Percentiles rank a stretch among this genome's conserved stretches.
Evolutionary conservation across 2,113 vertebrate species (phyloP).

Genomic region (Anguilla japonica): DNA sequence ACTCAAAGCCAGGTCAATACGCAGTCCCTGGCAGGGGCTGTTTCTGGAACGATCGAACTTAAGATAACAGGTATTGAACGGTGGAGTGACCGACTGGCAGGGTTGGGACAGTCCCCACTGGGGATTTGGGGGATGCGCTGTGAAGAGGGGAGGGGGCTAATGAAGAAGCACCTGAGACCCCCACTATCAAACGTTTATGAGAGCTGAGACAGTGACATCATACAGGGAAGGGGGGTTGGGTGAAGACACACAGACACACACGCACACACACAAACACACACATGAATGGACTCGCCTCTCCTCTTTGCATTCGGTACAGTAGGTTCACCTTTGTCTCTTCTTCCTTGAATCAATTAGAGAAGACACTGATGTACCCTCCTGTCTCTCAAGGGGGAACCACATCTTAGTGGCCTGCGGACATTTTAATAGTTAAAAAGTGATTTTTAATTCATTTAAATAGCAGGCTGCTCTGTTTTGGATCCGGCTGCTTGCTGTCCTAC

Average conservation of each 20-base stretch:
- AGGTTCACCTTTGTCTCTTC: neutral
- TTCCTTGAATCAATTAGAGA: neutral
- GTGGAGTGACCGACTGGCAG: neutral
- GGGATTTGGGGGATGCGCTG: too few species aligned
- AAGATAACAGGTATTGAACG: neutral
- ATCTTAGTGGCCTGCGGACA: neutral
- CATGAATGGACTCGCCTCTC: neutral
- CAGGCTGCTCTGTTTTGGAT: neutral
- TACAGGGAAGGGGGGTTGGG: neutral
- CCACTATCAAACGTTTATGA: neutral
- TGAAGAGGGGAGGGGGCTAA: too few species aligned
- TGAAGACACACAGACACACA: neutral
- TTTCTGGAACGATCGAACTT: neutral
- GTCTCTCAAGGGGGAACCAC: neutral
- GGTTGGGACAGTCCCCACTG: neutral
- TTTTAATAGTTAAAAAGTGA: neutral
- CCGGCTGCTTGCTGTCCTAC: neutral
- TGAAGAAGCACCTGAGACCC: neutral
- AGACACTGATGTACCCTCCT: neutral
- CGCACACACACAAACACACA: neutral
- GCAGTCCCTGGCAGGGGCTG: neutral
- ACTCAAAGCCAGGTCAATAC: neutral
- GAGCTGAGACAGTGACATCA: neutral
- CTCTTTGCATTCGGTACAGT: neutral
- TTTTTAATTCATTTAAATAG: constrained; percentile 3